Base-by-base conservation (phyloP, 2,888 invertebrate genomes). In the Aphrophora alni region DNA sequence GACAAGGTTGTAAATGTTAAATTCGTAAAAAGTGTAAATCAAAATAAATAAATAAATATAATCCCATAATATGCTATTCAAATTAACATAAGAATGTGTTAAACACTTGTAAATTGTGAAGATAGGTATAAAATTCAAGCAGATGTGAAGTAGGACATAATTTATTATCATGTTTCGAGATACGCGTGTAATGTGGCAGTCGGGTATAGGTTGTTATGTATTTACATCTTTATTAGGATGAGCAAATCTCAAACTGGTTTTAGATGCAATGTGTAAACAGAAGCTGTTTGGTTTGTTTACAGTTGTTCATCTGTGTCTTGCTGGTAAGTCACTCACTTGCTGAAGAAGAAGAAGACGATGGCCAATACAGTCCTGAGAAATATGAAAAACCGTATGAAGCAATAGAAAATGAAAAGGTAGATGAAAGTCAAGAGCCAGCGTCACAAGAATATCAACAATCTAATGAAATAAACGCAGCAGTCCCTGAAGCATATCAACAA, bases 311-410 rank as follows among this genome's bases (percentile, higher is more conserved):
- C 69, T 78, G 81, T 44, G 82, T 81, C 59, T 75, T 83, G 81
- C 77, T 83, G 72, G 82, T 80, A 75, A 73, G 80, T 51, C 82
- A 80, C 51, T 75, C 76, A n/a, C 82, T 82, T 73, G 80, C 76
- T 44, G 77, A 77, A 28, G 82, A 84, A 74, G 84, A 84, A 69
- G 83, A 82, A 12, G 83, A 85, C 80, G 84, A 85, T 79, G 85
- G 85, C 26, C 82, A 82, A 44, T 85, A 85, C 83, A 81, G 81
- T 71, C 83, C 83, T 26, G 83, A 83, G 10, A 82, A 84, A 68
- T 84, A 85, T 81, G 84, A 84, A 70, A 82, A 83, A 70, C 85
- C 84, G 2, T 83, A 83, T 81, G 82, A 81, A 38, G 44, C 38
- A 7, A 8, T 73, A 21, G 71, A 70, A 28, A 74, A 70, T 38